These are phyloP conservation scores for Campoplex nolae DNA, from an alignment of 2,888 invertebrate species.

Conservation along the genomic window DNA sequence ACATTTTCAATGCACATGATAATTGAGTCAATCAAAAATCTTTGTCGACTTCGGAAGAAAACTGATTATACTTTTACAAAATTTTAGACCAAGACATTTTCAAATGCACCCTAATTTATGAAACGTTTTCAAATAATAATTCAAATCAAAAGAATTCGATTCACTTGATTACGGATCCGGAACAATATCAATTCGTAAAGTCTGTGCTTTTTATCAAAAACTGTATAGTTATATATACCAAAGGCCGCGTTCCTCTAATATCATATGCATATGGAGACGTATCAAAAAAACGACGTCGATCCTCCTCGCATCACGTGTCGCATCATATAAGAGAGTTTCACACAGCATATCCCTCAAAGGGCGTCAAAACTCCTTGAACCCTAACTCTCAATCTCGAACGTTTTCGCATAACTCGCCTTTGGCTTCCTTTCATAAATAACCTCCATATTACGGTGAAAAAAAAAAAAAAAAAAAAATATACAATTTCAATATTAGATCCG, in stretches of 20 bases:
- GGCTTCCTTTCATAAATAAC: slow-evolving; percentile 83
- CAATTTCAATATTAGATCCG: slow-evolving; percentile 83
- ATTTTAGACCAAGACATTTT: background rate
- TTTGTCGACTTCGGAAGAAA: background rate
- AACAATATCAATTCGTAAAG: background rate
- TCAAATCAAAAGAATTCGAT: background rate
- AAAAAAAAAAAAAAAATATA: slow-evolving; percentile 74
- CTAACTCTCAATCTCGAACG: slow-evolving; percentile 30
- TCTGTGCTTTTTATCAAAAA: background rate
- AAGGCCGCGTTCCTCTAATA: slow-evolving; percentile 30
- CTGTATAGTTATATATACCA: slow-evolving; percentile 47
- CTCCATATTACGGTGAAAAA: slow-evolving; percentile 76
- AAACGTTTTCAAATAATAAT: background rate
- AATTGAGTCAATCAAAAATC: background rate
- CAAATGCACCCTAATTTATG: background rate
- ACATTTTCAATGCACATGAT: background rate
- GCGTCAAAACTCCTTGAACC: slow-evolving; percentile 39
- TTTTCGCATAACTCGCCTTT: slow-evolving; percentile 75
- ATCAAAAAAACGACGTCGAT: slow-evolving; percentile 72
- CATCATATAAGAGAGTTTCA: slow-evolving; percentile 76
- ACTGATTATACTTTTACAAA: background rate
- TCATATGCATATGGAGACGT: slow-evolving; percentile 33
- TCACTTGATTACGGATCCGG: background rate
- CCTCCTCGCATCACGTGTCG: slow-evolving; percentile 77
- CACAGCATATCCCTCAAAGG: slow-evolving; percentile 52